phyloP scores from a whole-genome alignment of 2,113 vertebrate species.

The Caranx melampygus region DNA sequence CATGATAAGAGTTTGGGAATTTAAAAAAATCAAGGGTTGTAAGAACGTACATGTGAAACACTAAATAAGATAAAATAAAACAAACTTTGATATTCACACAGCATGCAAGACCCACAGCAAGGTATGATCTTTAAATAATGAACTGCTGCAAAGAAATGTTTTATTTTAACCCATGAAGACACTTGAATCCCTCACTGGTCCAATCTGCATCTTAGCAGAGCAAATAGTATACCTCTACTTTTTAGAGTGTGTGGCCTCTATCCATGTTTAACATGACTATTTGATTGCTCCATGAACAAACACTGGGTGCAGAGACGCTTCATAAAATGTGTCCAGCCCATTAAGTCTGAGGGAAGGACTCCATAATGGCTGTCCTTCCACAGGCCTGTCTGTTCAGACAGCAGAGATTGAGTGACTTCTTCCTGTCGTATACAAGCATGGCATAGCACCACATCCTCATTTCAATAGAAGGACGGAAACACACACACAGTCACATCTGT shows the following conservation, averaged over 20 bases:
- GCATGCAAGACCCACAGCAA: conserved; percentile 1
- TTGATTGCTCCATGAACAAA: conserved; percentile 58
- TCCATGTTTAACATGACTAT: conserved; percentile 45
- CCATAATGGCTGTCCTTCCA: conserved; percentile 60
- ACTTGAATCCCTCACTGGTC: too few species aligned
- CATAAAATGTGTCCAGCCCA: conserved; percentile 70
- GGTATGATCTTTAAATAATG: conserved; percentile 3
- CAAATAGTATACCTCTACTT: neutral
- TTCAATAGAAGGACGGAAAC: neutral
- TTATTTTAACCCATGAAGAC: neutral
- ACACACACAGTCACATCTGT: neutral
- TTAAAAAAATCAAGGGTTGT: neutral
- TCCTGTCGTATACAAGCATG: conserved; percentile 16
- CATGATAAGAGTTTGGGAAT: neutral
- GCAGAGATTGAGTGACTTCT: conserved; percentile 53
- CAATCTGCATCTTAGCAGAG: neutral
- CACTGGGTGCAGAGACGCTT: conserved; percentile 43
- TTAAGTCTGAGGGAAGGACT: conserved; percentile 60
- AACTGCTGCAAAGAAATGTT: neutral
- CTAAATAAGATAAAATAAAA: neutral
- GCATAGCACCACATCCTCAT: conserved; percentile 45
- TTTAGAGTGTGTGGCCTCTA: conserved; percentile 22
- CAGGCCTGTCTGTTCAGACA: conserved; percentile 42
- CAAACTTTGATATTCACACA: neutral
- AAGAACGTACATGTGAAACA: neutral